Base-by-base conservation (phyloP, 2,113 vertebrate species). In the Callocephalon fimbriatum region DNA sequence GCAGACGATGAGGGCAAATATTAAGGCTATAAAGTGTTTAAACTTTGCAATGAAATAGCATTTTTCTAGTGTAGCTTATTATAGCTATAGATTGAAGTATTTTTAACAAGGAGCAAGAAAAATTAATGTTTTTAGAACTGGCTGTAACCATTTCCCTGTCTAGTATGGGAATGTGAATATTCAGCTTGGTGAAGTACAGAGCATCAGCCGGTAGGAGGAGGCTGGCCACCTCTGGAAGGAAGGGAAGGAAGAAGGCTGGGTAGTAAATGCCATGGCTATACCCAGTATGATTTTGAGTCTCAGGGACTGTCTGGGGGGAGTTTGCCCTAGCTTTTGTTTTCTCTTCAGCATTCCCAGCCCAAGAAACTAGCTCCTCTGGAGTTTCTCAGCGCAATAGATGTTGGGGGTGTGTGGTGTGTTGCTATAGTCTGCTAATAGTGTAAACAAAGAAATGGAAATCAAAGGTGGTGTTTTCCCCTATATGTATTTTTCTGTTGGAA, bases 101-200 rank as follows among this genome's bases (percentile, higher is more conserved):
- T 97, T 96, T 95, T 74, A 65, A 88, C 42, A 47, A 93, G 68
- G 23, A 73, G 10, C 15, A 68, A 85, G 58, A 48, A 86, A 91
- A 78, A 40, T 6, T 32, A 90, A 38, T 25, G 42, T 9, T 54
- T 86, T 86, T 67, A 31, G 32, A 42, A 22, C 35, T 38, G 65
- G 3, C 59, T 77, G 16, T 50, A 77, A 80, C n/a, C 1, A 0
- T 74, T 93, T 76, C 53, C 25, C 37, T 68, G 29, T 63, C 38
- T 32, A 45, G 66, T 20, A 15, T 14, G 6, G 14, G 59, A 68
- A 68, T 0, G 0, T 37, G 54, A 77, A 19, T 51, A 9, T 80
- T 74, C 44, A 62, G 51, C 85, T 58, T 23, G 2, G 25, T 54
- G 54, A 92, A 87, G 59, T 61, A 37, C 47, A 29, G 66, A 48